A percentile compares a stretch with the other conserved stretches of the same genome.
phyloP scores from a whole-genome alignment of 2,888 invertebrate genomes.

The Papilio gigon region DNA sequence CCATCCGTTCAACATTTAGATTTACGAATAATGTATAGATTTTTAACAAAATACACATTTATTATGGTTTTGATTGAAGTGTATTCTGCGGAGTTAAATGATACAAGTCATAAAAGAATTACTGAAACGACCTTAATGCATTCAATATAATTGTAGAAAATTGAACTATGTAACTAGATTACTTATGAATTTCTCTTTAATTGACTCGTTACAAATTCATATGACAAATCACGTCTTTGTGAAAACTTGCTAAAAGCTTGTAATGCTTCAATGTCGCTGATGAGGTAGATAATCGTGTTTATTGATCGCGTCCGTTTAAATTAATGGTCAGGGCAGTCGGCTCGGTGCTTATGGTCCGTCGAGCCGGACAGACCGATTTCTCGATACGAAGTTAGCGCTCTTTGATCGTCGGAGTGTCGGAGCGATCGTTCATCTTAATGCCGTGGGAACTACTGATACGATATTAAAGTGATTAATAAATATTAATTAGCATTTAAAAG shows the following conservation, averaged over 20 bases:
- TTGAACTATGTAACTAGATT: not conserved
- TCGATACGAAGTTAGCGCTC: constrained; percentile 52
- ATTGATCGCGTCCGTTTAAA: constrained; percentile 76
- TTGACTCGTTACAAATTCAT: constrained; percentile 33
- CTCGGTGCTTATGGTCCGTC: constrained; percentile 63
- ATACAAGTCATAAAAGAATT: too few species aligned
- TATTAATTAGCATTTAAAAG: constrained; percentile 8
- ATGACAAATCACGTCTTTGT: constrained; percentile 33
- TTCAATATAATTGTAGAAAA: not conserved
- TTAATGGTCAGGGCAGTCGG: constrained; percentile 71
- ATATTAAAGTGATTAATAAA: constrained; percentile 25
- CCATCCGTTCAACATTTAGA: too few species aligned
- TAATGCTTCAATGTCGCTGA: constrained; percentile 54
- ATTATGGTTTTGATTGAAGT: too few species aligned
- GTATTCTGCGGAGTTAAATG: too few species aligned
- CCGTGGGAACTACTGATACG: constrained; percentile 36
- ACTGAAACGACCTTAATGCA: not conserved
- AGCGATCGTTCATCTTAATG: constrained; percentile 37
- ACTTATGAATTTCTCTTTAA: constrained; percentile 2
- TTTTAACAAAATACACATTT: too few species aligned
- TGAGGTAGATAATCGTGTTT: constrained; percentile 62
- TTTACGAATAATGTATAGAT: too few species aligned
- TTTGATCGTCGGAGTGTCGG: constrained; percentile 36
- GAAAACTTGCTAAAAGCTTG: constrained; percentile 52
- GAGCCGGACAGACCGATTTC: constrained; percentile 58